Conservation (phyloP, 2,797 vertebrate species). For the Crenichthys baileyi region DNA sequence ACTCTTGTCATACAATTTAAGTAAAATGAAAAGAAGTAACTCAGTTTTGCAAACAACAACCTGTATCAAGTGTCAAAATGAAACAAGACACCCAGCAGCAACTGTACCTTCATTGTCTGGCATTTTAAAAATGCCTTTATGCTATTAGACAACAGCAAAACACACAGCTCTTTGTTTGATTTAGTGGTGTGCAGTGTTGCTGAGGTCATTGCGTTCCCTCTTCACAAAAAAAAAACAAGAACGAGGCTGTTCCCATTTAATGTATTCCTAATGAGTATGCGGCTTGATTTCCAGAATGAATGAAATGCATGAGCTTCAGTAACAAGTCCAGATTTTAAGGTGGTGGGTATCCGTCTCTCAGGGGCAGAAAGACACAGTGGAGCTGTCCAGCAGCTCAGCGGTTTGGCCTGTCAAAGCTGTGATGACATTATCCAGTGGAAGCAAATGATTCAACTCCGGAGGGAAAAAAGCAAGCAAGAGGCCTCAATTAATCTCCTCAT, state of each 20-base stretch:
- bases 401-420: slow-evolving; percentile 53
- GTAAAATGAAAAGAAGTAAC: neutral
- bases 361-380: slow-evolving; percentile 23
- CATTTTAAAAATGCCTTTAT: slow-evolving; percentile 39
- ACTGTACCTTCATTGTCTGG: slow-evolving; percentile 17
- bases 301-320: slow-evolving; percentile 18
- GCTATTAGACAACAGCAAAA: slow-evolving; percentile 10
- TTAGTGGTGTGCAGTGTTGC: neutral
- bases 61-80: slow-evolving; percentile 10
- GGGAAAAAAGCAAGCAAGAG: slow-evolving; percentile 52
- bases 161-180: slow-evolving; percentile 10
- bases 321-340: slow-evolving; percentile 23
- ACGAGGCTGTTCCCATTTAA: neutral
- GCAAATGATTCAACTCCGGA: slow-evolving; percentile 47
- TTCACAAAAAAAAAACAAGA: neutral
- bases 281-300: slow-evolving; percentile 19
- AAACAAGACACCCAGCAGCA: slow-evolving; percentile 10
- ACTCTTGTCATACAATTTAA: neutral
- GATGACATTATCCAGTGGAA: slow-evolving; percentile 62
- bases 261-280: neutral
- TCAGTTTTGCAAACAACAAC: neutral
- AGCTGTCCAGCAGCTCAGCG: slow-evolving; percentile 29
- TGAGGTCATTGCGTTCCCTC: slow-evolving; percentile 1
- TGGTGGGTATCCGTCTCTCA: slow-evolving; percentile 6
- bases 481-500: slow-evolving; percentile 63